Evolutionary conservation across 2,113 vertebrate genomes (phyloP).

Genomic region (Ovibos moschatus): DNA sequence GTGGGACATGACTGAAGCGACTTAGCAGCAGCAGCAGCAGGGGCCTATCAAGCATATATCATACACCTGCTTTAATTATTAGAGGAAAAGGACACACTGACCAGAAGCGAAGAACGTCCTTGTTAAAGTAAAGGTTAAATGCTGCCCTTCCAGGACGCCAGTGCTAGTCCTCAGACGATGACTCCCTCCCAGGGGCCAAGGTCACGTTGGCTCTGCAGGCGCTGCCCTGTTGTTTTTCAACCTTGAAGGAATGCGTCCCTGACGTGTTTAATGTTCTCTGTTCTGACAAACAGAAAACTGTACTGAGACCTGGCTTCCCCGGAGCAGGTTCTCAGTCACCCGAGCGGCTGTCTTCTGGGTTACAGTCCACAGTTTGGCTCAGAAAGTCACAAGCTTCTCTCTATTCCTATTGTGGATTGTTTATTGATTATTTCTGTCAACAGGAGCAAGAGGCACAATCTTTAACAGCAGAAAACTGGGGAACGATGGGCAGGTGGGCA

Average conservation of each 20-base stretch:
- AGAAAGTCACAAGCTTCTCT: neutral
- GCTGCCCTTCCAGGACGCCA: neutral
- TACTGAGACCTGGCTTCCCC: neutral
- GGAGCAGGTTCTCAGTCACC: neutral
- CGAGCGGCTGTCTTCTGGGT: neutral
- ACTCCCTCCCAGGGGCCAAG: neutral
- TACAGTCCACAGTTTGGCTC: neutral
- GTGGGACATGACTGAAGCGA: too few species aligned
- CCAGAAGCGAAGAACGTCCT: neutral
- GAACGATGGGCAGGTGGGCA: neutral
- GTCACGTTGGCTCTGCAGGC: neutral
- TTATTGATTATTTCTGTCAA: neutral
- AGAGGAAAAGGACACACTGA: neutral
- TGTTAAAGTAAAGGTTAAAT: neutral
- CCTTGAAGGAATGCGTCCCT: neutral
- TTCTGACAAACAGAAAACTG: neutral
- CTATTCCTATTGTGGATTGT: neutral
- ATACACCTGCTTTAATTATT: neutral
- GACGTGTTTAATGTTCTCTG: neutral
- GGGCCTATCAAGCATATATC: neutral
- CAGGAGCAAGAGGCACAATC: neutral
- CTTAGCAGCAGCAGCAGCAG: too few species aligned
- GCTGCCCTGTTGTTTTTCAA: neutral
- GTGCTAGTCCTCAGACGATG: neutral
- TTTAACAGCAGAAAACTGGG: neutral